Evolutionary conservation across 53 echinoderm and acorn worm species (phyloP), one percentile per base, ranked within the genome.

Genomic region (Patiria pectinifera): DNA sequence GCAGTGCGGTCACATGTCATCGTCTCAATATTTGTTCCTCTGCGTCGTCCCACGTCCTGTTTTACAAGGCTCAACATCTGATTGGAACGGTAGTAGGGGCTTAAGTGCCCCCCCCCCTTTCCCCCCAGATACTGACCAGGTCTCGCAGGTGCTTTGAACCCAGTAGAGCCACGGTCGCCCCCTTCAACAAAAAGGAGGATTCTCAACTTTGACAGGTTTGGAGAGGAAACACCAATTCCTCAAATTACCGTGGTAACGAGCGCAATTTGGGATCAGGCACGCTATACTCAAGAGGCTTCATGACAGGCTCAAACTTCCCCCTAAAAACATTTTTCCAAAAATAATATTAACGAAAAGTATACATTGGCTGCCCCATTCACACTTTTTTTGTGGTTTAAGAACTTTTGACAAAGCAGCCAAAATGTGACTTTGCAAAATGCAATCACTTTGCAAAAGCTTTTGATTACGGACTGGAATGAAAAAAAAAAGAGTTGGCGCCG

Each of bases 181-280:
- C 58, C 53, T 24, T 24, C 59, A 19, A 45, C 82, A 19, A 82
- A 82, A 53, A 59, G 16, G 18, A 44, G 59, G 82, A 59, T 22
- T 59, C 25, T 59, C 22, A 8, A 23, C 15, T 15, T 45, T 82
- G 82, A 82, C 82, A 82, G 82, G 59, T n/a, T 53, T 10, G n/a
- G 45, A 88, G 77, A 88, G 88, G 88, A 88, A 77, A 88, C 44
- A 59, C 78, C 88, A 88, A 88, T 88, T 88, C 62, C 63, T 60
- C 61, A 61, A 88, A 78, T 76, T 88, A 76, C 76, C 59, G 35
- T 53, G 59, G 88, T 88, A 88, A 88, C 88, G 61, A 77, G 24
- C 53, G 61, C 76, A 77, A 77, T 60, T 60, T 43, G 24, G 66
- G 25, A 58, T 88, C 26, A 63, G 45, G 88, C 88, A 88, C 88